phyloP scores from a whole-genome alignment of 2,888 invertebrate genomes.

The Rhingia rostrata region DNA sequence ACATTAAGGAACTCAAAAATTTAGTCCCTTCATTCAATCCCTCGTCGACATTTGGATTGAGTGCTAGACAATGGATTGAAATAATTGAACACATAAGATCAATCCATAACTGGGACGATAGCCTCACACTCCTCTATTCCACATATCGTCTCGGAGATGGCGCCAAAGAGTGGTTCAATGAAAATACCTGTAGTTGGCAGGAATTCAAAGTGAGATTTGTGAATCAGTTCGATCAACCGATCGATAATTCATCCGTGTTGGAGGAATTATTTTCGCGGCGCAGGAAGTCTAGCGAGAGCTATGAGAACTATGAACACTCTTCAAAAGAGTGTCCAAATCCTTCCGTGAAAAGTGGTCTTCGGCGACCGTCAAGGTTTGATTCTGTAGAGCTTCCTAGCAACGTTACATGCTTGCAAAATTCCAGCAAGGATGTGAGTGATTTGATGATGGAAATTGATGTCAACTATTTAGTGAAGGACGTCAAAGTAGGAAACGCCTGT shows the following conservation, averaged over 20 bases:
- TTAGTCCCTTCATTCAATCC: slow-evolving; percentile 43
- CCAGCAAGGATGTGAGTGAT: slow-evolving; percentile 9
- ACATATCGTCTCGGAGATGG: slow-evolving; percentile 24
- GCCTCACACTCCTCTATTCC: slow-evolving; percentile 30
- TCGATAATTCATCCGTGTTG: neutral
- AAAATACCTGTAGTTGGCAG: slow-evolving; percentile 21
- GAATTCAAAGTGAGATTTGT: slow-evolving; percentile 21
- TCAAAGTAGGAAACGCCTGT: neutral
- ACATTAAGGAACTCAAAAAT: slow-evolving; percentile 1
- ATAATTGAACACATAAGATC: slow-evolving; percentile 22
- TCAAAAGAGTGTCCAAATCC: neutral
- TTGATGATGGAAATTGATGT: neutral
- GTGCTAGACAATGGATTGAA: slow-evolving; percentile 38
- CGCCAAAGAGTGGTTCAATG: slow-evolving; percentile 26
- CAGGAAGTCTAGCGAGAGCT: slow-evolving; percentile 9
- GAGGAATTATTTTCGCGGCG: slow-evolving; percentile 6
- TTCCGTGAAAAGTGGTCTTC: too few relatives aligned
- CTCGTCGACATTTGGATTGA: slow-evolving; percentile 10
- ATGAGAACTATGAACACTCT: slow-evolving; percentile 17
- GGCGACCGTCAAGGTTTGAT: neutral
- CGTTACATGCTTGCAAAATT: too few relatives aligned
- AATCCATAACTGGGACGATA: slow-evolving; percentile 28
- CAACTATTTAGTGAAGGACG: neutral
- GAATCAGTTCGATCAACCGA: neutral
- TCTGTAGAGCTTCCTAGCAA: neutral